Evolutionary conservation across 2,113 vertebrate species (phyloP), one percentile per base, ranked within the genome.

Genomic region (Synodontis membranacea): DNA sequence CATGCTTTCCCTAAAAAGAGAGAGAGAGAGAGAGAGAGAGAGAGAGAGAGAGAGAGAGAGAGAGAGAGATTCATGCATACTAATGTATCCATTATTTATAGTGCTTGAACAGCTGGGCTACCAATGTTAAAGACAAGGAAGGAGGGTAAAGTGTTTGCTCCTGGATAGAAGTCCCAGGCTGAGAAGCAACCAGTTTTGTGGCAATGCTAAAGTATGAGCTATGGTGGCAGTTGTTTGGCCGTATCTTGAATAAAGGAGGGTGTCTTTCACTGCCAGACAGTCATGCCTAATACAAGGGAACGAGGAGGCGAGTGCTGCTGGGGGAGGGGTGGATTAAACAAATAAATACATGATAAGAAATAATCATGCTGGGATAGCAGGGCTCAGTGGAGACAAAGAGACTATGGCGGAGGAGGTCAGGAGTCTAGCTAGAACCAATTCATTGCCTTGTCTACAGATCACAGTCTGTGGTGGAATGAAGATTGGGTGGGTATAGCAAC

Each of bases 301-400:
- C 87, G 87, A 91, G 92, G 91, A 90, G 88, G 91, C 93, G 89
- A 95, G 92, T 92, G 92, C 81, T 90, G 86, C 91, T 75, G 92
- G 93, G 87, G 93, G 92, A 92, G 91, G 93, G 94, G 93, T 86
- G 93, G 93, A 95, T 95, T 96, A 95, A 95, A 95, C 92, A 95
- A 95, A 94, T 95, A 94, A 95, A 95, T 94, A 94, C 94, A 94
- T 93, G 95, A 95, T 95, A 95, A 95, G 94, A 94, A 95, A 94
- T 93, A 94, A 95, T 94, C 92, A 90, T 91, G 91, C 90, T 90
- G 91, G 90, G 90, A 91, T 91, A 90, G 90, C 89, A 89, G 90
- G 86, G 92, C n/a, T 90, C 19, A 82, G 84, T 89, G 91, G 90
- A 95, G 93, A 95, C 94, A 95, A 94, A 94, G 94, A 95, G 93